Base-by-base conservation (phyloP, 1,140 invertebrate genomes). In the Mactra quadrangularis region DNA sequence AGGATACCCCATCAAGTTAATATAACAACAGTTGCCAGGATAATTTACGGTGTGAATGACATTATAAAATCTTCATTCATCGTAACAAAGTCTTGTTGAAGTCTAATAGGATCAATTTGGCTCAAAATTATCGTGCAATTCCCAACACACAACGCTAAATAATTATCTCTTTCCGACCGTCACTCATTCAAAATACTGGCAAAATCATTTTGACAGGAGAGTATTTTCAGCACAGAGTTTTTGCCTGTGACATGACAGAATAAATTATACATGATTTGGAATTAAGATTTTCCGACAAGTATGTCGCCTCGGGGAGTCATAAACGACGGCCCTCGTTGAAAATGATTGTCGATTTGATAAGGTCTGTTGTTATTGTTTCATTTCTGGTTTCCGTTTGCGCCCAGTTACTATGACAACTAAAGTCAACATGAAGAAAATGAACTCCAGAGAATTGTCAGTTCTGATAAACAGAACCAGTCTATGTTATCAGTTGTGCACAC, bases 231-330 rank as follows among this genome's bases (percentile, higher is more conserved):
- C 60, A 50, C 62, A 47, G 59, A 59, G 45, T 64, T 55, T n/a
- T 59, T 78, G 75, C 41, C 75, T 64, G 59, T 78, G 75, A 78
- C 75, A 66, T 66, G 75, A 78, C 75, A 78, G 47, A 13, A 78
- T 60, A 78, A 78, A 78, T 78, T 78, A 78, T 66, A 78, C 57
- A 78, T 78, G 75, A 78, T 78, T 17, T 55, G 50, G 70, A 72
- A 72, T 72, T 55, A 55, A 72, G 70, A 55, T 72, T 57, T 50
- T 35, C 71, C 62, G 76, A 78, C 76, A 78, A 47, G 41, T 52
- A 78, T 57, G 60, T 53, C 60, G 47, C 76, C 60, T 41, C 29
- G 47, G 76, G 76, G 76, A 78, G 52, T 41, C 33, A 47, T 78
- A 78, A 33, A 78, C 60, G 76, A 52, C 76, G 50, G 47, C 7